Base-by-base conservation (phyloP, 2,113 vertebrate species). In the Bungarus multicinctus region DNA sequence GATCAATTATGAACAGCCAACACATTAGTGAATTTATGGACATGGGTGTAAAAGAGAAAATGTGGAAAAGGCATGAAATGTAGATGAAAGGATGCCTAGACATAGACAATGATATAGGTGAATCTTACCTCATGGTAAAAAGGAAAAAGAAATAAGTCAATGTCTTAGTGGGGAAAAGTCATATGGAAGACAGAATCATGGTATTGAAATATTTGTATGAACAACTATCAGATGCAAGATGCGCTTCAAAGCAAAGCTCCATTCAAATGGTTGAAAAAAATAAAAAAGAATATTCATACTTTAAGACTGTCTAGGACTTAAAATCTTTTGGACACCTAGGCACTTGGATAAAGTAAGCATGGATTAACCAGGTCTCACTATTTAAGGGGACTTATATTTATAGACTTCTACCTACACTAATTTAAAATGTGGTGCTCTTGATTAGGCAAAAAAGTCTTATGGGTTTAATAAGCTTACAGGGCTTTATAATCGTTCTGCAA, bases 301-400 rank as follows among this genome's bases (percentile, higher is more conserved):
- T 93, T 91, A 89, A 96, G 95, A 94, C 95, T 94, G 92, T 91
- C 96, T 96, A 90, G 94, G 95, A 96, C 92, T 95, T 96, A 95
- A 96, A 89, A 96, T 92, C 92, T 96, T 97, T 96, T 95, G 95
- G 93, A 95, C 95, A 95, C 93, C 95, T 4, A 3, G 90, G 92
- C 94, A 95, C 96, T 96, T 5, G 18, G 90, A 94, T 95, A 96
- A 96, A 96, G 92, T 96, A 96, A 97, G 95, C 96, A 96, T 95
- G 96, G 96, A 97, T 97, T 97, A 97, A 96, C 95, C 96, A 95
- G 96, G 95, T 95, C 93, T 96, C 94, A 95, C 95, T 97, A 55
- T 96, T 97, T 96, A 96, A 94, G 94, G 81, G 81, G 95, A 96
- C 95, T 96, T 96, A 95, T 91, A 90, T 96, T 97, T 97, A 94